Evolutionary conservation across 2,888 invertebrate genomes (phyloP), one percentile per base, ranked within the genome.

Genomic region (Metellina segmentata): DNA sequence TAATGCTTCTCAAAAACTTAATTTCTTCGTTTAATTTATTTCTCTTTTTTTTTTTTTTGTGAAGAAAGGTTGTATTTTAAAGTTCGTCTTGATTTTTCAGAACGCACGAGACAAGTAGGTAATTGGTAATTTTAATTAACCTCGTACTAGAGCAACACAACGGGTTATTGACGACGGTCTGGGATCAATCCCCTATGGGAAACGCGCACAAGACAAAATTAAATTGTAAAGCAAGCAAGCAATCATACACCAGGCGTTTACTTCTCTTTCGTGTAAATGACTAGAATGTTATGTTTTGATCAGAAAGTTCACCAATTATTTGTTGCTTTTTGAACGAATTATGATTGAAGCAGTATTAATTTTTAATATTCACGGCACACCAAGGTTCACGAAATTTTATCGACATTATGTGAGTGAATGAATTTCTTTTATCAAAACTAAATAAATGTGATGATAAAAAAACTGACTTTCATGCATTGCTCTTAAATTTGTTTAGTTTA

Each of bases 271-370:
- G 61, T 9, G 5, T 61, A 61, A 34, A 61, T 61, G 61, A 16
- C 34, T 34, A 34, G 34, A 34, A 34, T 34, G 61, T 61, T 61
- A 16, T 61, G 61, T 61, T 61, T 61, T 61, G 61, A 16, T 5
- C 1, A 2, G 61, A 5, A 9, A 61, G 8, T 61, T 61, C 13
- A 61, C 16, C 16, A 16, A 61, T 61, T 61, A 61, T 61, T 61
- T 61, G 5, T 61, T 61, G 9, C 16, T 61, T 61, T n/a, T 61
- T 16, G 16, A 61, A 61, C 9, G 16, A 61, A 88, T 20, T 71
- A 91, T 91, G 91, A 91, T 91, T 9, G 87, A 87, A 69, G 86
- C 91, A n/a, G 87, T 91, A 49, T 61, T 91, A 72, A 91, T 91
- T 20, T 91, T 91, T 61, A 91, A 91, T 75, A 53, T 91, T 78